Base-by-base conservation (phyloP, 2,888 invertebrate species). In the Loripinus fragilis region DNA sequence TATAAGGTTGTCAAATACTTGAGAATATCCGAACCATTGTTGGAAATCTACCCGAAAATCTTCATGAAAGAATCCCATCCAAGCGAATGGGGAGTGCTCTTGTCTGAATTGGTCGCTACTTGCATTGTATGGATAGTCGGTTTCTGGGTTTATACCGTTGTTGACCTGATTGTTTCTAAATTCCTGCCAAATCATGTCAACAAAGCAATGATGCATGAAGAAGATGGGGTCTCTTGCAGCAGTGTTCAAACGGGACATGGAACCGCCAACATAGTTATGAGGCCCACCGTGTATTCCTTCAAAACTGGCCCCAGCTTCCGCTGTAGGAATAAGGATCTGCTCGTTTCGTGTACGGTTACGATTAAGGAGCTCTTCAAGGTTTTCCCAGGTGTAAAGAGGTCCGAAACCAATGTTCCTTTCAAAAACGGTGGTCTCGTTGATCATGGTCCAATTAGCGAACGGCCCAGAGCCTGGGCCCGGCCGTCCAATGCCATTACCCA, bases 141-240 rank as follows among this genome's bases (percentile, higher is more conserved):
- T 66, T 28, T 55, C 69, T 15, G 83, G 80, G 30, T 66, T 70
- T 10, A 77, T 74, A 8, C 74, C 64, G 15, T 10, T 35, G 0
- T 23, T 23, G 17, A 30, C 8, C 38, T 84, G 83, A 7, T 35
- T 28, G 10, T 50, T 52, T 17, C 87, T 70, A 74, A 88, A 90
- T 33, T 80, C 66, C 64, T 87, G 85, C 88, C 88, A 89, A 2
- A 89, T 74, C 66, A 84, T 79, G 68, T 90, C 90, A 15, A 89
- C 85, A 69, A 82, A 89, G 2, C 84, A 71, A 70, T 88, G 88
- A 66, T 88, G 86, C 33, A 88, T 70, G 78, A 85, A 90, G 75
- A 89, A 90, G 48, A 87, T 65, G 0, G 88, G 88, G 65, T 90
- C 90, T 70, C 69, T 76, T 2, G 88, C 78, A 0, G 90, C 87